Conservation (phyloP, 2,888 invertebrate genomes). For the Lochmaea crataegi region DNA sequence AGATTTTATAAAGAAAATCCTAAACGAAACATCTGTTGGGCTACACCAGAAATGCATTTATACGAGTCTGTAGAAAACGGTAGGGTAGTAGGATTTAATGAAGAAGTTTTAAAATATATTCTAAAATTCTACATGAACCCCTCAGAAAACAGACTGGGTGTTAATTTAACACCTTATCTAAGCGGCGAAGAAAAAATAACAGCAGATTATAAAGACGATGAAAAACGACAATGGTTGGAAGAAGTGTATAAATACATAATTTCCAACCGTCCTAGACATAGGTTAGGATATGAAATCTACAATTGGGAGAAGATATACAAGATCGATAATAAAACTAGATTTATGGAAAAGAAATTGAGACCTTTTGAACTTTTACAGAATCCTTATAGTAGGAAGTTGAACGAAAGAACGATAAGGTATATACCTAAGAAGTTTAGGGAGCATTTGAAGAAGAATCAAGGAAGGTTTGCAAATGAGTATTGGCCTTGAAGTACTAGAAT, state of each 20-base stretch:
- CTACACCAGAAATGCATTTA: slow-evolving; percentile 76
- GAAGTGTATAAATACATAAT: slow-evolving; percentile 75
- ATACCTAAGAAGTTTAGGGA: slow-evolving; percentile 76
- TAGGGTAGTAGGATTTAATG: slow-evolving; percentile 82
- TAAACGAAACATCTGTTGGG: slow-evolving; percentile 84
- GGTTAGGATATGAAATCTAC: slow-evolving; percentile 76
- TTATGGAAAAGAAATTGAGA: slow-evolving; percentile 75
- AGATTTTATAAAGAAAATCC: slow-evolving; percentile 69
- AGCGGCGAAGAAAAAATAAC: slow-evolving; percentile 69
- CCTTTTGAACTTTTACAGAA: slow-evolving; percentile 77
- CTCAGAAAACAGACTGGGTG: slow-evolving; percentile 71
- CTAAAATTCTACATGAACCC: slow-evolving; percentile 80
- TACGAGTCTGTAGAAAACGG: slow-evolving; percentile 80
- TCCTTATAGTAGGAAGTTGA: slow-evolving; percentile 72
- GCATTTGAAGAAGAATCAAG: slow-evolving; percentile 70
- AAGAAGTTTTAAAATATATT: slow-evolving; percentile 78
- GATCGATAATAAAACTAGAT: slow-evolving; percentile 75
- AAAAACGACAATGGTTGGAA: slow-evolving; percentile 78
- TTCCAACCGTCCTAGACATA: slow-evolving; percentile 75
- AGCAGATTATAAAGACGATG: slow-evolving; percentile 77
- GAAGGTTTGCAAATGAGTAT: slow-evolving; percentile 75
- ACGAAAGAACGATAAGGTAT: slow-evolving; percentile 76
- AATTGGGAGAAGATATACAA: slow-evolving; percentile 88
- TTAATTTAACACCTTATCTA: slow-evolving; percentile 81
- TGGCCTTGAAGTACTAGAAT: slow-evolving; percentile 69